phyloP scores from a whole-genome alignment of 2,888 invertebrate genomes.

The Ennomos erosarius region DNA sequence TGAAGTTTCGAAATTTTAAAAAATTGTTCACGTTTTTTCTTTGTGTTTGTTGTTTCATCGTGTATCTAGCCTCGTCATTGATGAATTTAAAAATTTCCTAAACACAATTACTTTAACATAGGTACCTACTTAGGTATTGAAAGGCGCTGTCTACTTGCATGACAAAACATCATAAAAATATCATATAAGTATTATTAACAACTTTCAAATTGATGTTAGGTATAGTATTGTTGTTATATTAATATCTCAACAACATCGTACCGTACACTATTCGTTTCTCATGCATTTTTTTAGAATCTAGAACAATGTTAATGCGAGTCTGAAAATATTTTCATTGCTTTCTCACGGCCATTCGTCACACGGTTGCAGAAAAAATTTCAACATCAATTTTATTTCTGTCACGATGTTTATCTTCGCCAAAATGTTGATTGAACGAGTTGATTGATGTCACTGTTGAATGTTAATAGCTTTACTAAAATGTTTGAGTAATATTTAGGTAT shows the following conservation, averaged over 20 bases:
- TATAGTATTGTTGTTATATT: not conserved
- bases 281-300: constrained; percentile 28
- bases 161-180: not conserved
- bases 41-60: too few relatives aligned
- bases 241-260: too few relatives aligned
- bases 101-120: too few relatives aligned
- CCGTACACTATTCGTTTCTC: constrained; percentile 3
- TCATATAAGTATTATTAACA: not conserved
- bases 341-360: constrained; percentile 34
- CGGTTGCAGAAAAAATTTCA: constrained; percentile 31
- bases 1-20: too few relatives aligned
- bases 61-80: too few relatives aligned
- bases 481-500: too few relatives aligned
- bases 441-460: not conserved
- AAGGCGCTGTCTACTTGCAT: not conserved
- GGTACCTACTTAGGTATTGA: too few relatives aligned
- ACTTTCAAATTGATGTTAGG: constrained; percentile 1
- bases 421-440: constrained; percentile 17
- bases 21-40: too few relatives aligned
- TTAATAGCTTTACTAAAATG: not conserved
- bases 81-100: too few relatives aligned
- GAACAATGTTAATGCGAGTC: constrained; percentile 33
- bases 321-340: constrained; percentile 36
- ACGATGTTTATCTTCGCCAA: constrained; percentile 22
- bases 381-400: constrained; percentile 30